Evolutionary conservation across 2,113 vertebrate genomes (phyloP).

Genomic region (Zeus faber): DNA sequence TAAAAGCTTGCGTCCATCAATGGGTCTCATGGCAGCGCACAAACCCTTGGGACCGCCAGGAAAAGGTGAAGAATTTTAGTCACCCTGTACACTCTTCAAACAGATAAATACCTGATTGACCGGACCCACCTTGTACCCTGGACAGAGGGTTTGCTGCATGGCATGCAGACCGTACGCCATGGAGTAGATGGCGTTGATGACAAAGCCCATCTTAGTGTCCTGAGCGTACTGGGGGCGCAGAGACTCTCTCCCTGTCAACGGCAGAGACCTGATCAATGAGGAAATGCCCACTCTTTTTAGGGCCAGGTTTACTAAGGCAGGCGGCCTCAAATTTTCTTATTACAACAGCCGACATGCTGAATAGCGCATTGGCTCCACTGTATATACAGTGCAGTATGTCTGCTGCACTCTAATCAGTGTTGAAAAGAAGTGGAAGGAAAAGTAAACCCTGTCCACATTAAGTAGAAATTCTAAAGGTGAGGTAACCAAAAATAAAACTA

Average conservation of each 20-base stretch:
- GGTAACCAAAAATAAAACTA: too few species aligned
- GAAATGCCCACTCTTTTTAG: neutral
- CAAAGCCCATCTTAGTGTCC: constrained; percentile 99
- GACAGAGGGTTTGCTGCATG: constrained; percentile 90
- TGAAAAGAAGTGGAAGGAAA: too few species aligned
- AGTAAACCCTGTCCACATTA: too few species aligned
- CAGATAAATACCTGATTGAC: neutral
- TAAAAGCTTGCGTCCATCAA: constrained; percentile 90
- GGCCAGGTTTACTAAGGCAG: too few species aligned
- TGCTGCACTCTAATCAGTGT: too few species aligned
- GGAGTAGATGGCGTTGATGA: constrained; percentile 97
- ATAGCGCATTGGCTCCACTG: too few species aligned
- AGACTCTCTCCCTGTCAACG: constrained; percentile 83
- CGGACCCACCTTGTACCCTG: constrained; percentile 74
- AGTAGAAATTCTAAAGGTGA: too few species aligned
- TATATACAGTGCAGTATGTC: too few species aligned
- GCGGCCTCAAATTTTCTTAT: too few species aligned
- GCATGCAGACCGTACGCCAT: constrained; percentile 96
- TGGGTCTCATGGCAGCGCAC: constrained; percentile 91
- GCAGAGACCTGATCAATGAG: constrained; percentile 16
- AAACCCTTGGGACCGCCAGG: constrained; percentile 70
- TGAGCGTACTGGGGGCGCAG: constrained; percentile 90
- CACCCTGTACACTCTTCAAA: neutral
- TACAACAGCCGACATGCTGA: too few species aligned
- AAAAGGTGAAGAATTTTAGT: neutral